These are phyloP conservation scores for Piezodorus guildinii DNA, from an alignment of 1,140 invertebrate species.

Conservation along the genomic window DNA sequence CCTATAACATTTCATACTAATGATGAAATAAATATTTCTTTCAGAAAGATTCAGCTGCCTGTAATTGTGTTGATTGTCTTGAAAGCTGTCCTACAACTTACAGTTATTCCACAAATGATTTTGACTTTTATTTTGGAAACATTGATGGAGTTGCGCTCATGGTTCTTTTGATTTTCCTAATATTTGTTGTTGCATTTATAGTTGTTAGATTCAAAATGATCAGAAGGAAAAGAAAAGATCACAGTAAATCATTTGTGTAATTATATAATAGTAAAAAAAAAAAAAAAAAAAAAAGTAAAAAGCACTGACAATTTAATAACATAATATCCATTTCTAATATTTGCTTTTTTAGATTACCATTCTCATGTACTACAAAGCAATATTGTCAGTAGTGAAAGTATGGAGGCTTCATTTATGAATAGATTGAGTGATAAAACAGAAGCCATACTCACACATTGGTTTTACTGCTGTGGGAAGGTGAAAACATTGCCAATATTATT, in stretches of 20 bases:
- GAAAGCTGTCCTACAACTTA: conserved; percentile 60
- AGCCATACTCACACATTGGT: too few species aligned
- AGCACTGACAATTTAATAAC: background rate
- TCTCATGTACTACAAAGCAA: too few species aligned
- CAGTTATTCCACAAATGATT: background rate
- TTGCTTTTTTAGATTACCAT: too few species aligned
- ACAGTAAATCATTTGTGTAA: conserved; percentile 1
- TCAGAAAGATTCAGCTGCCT: conserved; percentile 50
- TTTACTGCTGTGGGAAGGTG: too few species aligned
- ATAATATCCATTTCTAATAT: too few species aligned
- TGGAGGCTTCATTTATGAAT: too few species aligned
- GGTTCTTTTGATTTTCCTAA: background rate
- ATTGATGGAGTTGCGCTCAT: background rate
- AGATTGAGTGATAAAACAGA: too few species aligned
- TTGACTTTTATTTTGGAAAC: background rate
- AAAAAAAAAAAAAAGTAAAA: background rate
- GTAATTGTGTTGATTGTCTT: conserved; percentile 82
- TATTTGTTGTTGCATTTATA: background rate
- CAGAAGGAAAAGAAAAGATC: background rate
- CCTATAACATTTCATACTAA: background rate
- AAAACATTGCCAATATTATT: too few species aligned
- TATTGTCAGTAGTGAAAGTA: too few species aligned
- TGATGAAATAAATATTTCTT: background rate
- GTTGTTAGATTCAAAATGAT: background rate
- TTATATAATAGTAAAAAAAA: conserved; percentile 1